phyloP scores from a whole-genome alignment of 2,797 vertebrate genomes.

The Oryzias dopingdopingensis region DNA sequence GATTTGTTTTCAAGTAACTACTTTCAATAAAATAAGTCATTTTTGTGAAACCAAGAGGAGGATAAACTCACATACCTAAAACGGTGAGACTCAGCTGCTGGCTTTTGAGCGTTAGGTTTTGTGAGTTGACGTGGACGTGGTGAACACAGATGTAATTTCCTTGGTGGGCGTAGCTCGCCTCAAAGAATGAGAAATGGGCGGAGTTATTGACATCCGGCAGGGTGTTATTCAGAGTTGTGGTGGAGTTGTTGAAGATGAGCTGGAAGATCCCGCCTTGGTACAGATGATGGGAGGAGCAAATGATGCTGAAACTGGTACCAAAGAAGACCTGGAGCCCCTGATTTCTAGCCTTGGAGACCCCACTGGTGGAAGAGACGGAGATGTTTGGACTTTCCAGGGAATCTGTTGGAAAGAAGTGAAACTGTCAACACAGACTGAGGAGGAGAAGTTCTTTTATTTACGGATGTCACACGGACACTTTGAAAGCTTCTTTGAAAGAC shows the following conservation, averaged over 20 bases:
- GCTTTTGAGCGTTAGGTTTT: neutral
- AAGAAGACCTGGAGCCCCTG: conserved; percentile 1
- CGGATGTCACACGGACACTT: no score
- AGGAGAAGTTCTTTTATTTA: no score
- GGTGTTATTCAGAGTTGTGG: neutral
- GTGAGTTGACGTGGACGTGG: neutral
- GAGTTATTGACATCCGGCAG: conserved; percentile 2
- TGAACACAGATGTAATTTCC: conserved; percentile 3
- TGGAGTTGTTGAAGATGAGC: conserved; percentile 4
- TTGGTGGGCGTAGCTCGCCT: conserved; percentile 2
- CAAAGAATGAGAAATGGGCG: conserved; percentile 6
- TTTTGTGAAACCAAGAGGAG: neutral
- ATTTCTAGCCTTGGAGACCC: neutral
- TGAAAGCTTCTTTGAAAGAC: no score
- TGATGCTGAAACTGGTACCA: conserved; percentile 2
- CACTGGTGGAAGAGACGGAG: neutral
- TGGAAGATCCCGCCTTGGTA: conserved; percentile 7
- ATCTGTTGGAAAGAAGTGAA: conserved; percentile 1
- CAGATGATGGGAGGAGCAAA: conserved; percentile 1
- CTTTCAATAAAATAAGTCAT: no score
- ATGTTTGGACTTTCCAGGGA: neutral
- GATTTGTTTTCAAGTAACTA: no score
- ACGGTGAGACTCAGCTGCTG: neutral
- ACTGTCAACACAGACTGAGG: neutral
- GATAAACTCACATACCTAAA: neutral